A percentile compares a stretch with the other conserved stretches of the same genome.
These are phyloP conservation scores for Corythornis madagascariensis DNA, from an alignment of 2,113 vertebrate genomes.

Conservation along the genomic window DNA sequence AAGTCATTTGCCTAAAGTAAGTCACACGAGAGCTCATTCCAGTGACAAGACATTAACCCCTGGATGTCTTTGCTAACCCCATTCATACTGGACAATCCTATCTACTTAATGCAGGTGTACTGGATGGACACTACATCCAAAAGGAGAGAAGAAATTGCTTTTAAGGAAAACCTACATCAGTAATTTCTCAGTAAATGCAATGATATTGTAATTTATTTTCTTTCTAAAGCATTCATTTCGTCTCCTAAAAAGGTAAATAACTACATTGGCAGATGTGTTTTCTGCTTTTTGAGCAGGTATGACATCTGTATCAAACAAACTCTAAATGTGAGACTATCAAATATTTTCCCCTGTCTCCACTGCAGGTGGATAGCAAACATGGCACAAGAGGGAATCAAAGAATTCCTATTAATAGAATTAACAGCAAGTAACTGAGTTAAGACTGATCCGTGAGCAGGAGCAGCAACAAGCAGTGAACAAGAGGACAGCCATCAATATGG, in stretches of 20 bases:
- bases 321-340: not conserved
- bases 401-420: not conserved
- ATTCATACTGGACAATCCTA: not conserved
- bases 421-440: not conserved
- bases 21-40: not conserved
- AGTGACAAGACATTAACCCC: not conserved
- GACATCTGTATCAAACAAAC: not conserved
- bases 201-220: not conserved
- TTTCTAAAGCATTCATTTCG: not conserved
- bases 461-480: not conserved
- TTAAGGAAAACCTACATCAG: not conserved
- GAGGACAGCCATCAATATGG: not conserved
- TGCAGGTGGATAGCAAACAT: not conserved
- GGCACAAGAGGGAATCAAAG: not conserved
- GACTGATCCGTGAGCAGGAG: not conserved
- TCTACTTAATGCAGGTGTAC: not conserved
- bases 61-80: not conserved
- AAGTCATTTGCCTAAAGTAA: not conserved
- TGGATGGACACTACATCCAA: not conserved
- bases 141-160: not conserved
- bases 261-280: not conserved
- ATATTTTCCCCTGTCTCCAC: not conserved
- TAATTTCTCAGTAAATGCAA: not conserved
- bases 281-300: not conserved
- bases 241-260: conserved; percentile 3